Base-by-base conservation (phyloP, 2,113 vertebrate species). In the Bujurquina vittata region DNA sequence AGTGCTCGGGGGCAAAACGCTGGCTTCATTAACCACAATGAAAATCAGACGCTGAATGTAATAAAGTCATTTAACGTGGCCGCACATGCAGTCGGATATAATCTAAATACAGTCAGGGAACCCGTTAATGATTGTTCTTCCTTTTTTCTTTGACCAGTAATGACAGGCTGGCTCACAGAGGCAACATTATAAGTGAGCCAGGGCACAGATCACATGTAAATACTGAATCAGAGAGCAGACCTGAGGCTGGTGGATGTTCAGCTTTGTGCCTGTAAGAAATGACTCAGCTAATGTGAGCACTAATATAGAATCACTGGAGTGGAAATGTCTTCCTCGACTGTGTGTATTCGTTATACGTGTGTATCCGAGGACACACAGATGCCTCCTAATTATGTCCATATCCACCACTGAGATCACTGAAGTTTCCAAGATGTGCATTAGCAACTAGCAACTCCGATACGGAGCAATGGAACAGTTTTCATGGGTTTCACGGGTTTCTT, bases 201-300 rank as follows among this genome's bases (percentile, higher is more conserved):
- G 26, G 15, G 33, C 40, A 76, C 26, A 43, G 56, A 72, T 81
- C 58, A n/a, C 40, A 57, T 52, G 26, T 46, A 60, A 52, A 57
- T 26, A 58, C 67, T 77, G 75, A 87, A 74, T 80, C 78, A 87
- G 83, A 77, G 46, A 69, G 83, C 23, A 67, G 52, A 78, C 40
- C 8, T 22, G 58, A 63, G 69, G n/a, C 31, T n/a, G 12, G 22
- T 11, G 69, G n/a, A 83, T 77, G 59, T 20, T 29, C 56, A 29
- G 33, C 56, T 61, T 26, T 74, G 55, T 1, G 62, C 76, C 8
- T 22, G 18, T 18, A 52, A 75, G 10, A 29, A 56, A 72, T 65
- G 49, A 80, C 58, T 86, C 72, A 73, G 54, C 67, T 76, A 23
- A 72, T 67, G 15, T 56, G 46, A 18, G 65, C 46, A 49, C 65